Conservation (phyloP, 2,797 vertebrate genomes). For the Danio kyathit region DNA sequence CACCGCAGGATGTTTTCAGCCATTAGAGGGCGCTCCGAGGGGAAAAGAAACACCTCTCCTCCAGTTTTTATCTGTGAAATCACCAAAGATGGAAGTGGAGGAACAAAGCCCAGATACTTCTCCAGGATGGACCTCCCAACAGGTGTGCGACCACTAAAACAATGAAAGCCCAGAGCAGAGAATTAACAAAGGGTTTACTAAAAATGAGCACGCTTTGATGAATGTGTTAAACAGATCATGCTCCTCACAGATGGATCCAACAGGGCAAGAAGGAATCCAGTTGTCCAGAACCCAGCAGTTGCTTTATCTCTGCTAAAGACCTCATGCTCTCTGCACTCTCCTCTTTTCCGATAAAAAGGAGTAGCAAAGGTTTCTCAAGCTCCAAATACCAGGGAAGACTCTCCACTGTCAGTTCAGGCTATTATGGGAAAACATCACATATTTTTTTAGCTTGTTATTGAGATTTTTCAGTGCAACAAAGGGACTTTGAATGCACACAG, state of each 20-base stretch:
- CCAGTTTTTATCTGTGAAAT: slow-evolving; percentile 80
- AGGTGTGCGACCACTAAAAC: slow-evolving; percentile 81
- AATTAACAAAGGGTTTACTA: not conserved
- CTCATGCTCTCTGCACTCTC: slow-evolving; percentile 69
- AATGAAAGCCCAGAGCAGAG: slow-evolving; percentile 18
- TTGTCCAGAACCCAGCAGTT: slow-evolving; percentile 58
- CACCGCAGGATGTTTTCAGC: slow-evolving; percentile 82
- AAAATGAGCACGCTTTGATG: not conserved
- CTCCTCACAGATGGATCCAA: slow-evolving; percentile 93
- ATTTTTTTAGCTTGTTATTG: not conserved
- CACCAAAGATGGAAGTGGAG: slow-evolving; percentile 84
- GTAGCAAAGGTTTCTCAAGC: slow-evolving; percentile 83
- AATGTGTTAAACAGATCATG: not conserved
- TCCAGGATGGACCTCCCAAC: slow-evolving; percentile 84
- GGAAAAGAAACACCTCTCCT: slow-evolving; percentile 87
- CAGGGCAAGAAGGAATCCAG: slow-evolving; percentile 76
- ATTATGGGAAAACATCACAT: slow-evolving; percentile 22
- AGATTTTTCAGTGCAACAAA: not conserved
- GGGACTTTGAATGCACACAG: no score
- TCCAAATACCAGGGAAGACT: slow-evolving; percentile 85
- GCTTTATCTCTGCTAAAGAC: slow-evolving; percentile 73
- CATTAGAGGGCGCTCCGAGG: slow-evolving; percentile 76
- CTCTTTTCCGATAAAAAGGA: slow-evolving; percentile 87
- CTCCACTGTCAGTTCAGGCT: slow-evolving; percentile 93
- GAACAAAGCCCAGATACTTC: slow-evolving; percentile 80